Conservation (phyloP, 2,888 invertebrate genomes). For the Tinea semifulvella region DNA sequence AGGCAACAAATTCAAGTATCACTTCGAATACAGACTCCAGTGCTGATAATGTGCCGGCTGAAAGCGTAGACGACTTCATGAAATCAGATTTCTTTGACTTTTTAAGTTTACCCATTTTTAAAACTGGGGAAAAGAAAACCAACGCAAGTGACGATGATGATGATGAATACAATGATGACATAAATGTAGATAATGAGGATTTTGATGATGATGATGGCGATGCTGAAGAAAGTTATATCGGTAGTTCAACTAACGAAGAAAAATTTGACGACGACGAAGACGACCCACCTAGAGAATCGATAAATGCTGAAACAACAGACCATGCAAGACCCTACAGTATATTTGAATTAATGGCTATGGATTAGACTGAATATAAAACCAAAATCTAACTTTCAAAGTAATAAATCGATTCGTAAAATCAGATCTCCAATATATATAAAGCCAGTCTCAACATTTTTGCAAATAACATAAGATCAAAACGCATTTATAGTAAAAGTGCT, state of each 20-base stretch:
- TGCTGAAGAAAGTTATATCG: constrained; percentile 24
- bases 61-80: constrained; percentile 20
- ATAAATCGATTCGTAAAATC: background rate
- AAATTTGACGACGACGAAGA: constrained; percentile 21
- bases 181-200: constrained; percentile 29
- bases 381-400: too few species aligned
- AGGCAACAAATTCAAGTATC: constrained; percentile 17
- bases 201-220: constrained; percentile 23
- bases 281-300: constrained; percentile 6
- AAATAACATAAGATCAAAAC: constrained; percentile 3
- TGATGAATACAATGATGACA: constrained; percentile 33
- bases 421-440: background rate
- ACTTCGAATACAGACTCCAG: constrained; percentile 13
- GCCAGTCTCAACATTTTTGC: background rate
- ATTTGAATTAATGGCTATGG: constrained; percentile 55
- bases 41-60: constrained; percentile 20
- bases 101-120: constrained; percentile 5
- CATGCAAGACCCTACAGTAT: constrained; percentile 33
- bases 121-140: background rate
- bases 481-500: background rate
- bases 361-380: constrained; percentile 39
- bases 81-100: constrained; percentile 10
- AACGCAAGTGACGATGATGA: constrained; percentile 33
- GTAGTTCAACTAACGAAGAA: constrained; percentile 10
- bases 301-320: background rate